phyloP scores from a whole-genome alignment of 1,140 invertebrate species.

The Asbolus verrucosus region DNA sequence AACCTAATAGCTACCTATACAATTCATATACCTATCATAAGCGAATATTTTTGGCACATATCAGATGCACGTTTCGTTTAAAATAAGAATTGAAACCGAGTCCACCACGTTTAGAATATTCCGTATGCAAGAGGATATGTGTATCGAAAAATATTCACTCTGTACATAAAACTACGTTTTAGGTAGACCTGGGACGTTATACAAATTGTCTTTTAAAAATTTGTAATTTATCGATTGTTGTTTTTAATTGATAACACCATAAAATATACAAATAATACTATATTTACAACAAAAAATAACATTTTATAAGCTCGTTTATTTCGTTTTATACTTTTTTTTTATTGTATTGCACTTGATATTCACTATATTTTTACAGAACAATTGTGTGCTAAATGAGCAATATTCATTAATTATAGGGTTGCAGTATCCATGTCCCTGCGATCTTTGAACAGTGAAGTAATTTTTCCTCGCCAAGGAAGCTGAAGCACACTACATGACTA shows the following conservation, averaged over 20 bases:
- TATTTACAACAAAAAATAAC: conserved; percentile 19
- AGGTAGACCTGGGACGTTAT: not conserved
- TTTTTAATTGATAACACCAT: conserved; percentile 5
- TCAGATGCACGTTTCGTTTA: not conserved
- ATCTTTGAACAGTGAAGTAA: no score
- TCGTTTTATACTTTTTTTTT: not conserved
- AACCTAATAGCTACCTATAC: no score
- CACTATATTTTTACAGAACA: not conserved
- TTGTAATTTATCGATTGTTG: not conserved
- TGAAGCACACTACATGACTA: no score
- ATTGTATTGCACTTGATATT: conserved; percentile 8
- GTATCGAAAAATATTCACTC: conserved; percentile 13
- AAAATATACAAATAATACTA: conserved; percentile 9
- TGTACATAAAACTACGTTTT: not conserved
- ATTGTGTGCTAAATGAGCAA: conserved; percentile 1
- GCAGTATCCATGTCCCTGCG: no score
- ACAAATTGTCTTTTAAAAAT: conserved; percentile 7
- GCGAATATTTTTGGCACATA: conserved; percentile 10
- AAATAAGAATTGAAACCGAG: no score
- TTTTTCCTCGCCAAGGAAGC: no score
- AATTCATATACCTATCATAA: not conserved
- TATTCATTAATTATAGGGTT: not conserved
- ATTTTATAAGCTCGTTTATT: conserved; percentile 7
- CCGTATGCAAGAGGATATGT: not conserved
- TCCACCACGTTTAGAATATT: no score